Evolutionary conservation across 2,888 invertebrate species (phyloP).

Genomic region (Aspidapion aeneum): DNA sequence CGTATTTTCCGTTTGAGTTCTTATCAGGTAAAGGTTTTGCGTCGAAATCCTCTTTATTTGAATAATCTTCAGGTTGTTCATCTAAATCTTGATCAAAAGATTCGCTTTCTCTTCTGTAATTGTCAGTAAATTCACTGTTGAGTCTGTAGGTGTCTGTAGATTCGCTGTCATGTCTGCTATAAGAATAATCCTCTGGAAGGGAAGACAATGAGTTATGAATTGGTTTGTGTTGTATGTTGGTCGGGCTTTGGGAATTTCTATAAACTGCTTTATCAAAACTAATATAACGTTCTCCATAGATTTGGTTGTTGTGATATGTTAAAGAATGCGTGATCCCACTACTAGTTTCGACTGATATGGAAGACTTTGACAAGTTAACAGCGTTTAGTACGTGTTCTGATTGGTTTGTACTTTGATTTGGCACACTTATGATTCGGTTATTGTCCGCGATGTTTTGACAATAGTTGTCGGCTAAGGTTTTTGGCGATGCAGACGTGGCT

Average conservation of each 20-base stretch:
- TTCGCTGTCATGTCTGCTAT: conserved; percentile 28
- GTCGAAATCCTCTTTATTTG: conserved; percentile 11
- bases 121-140: neutral
- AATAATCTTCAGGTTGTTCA: conserved; percentile 32
- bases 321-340: conserved; percentile 41
- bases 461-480: conserved; percentile 31
- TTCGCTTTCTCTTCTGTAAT: neutral
- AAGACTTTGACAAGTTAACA: conserved; percentile 41
- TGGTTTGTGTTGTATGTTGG: conserved; percentile 25
- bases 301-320: conserved; percentile 41
- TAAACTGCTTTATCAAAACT: conserved; percentile 43
- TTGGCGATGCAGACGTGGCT: conserved; percentile 21
- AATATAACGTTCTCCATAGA: conserved; percentile 28
- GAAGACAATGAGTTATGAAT: conserved; percentile 34
- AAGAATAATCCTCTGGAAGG: conserved; percentile 41
- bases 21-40: conserved; percentile 33
- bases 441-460: conserved; percentile 31
- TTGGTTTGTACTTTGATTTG: conserved; percentile 46
- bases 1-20: conserved; percentile 61
- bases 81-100: neutral
- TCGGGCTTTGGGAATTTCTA: conserved; percentile 30
- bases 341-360: conserved; percentile 44
- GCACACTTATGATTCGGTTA: conserved; percentile 35
- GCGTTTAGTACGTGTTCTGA: conserved; percentile 28
- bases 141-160: neutral